Base-by-base conservation (phyloP, 2,888 invertebrate genomes). In the Lamellibrachia columna region DNA sequence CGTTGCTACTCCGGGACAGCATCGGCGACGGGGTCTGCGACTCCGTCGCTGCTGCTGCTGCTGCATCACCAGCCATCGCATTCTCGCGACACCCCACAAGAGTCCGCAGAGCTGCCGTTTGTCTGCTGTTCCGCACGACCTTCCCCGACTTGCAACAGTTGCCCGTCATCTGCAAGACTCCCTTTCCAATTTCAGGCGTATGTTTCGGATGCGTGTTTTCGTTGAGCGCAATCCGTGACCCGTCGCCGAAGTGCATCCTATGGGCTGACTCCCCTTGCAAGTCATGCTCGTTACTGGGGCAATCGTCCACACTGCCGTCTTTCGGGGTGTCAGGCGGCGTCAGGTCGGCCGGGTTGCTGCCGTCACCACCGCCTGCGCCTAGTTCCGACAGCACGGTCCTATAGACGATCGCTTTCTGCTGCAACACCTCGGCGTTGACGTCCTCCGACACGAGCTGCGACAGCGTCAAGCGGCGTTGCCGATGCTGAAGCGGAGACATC, bases 371-470 rank as follows among this genome's bases (percentile, higher is more conserved):
- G 75, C 75, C 22, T 75, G 53, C 53, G 91, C 53, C 11, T 7
- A 91, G 11, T 40, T 91, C 91, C 91, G 91, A 91, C 53, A 91
- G 53, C 53, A 91, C 91, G 53, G 15, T 40, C 53, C 53, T 11
- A 40, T 91, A 91, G 52, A 91, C 91, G 6, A 91, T 28, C 91
- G 53, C 91, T 28, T 91, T 52, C 91, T 91, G 91, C 53, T 91
- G 52, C 52, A 15, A 15, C 11, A 91, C 53, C 53, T 91, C 91
- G 3, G 91, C 91, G 53, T 91, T 91, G 53, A 91, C 91, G 22
- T 91, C 91, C 53, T 91, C 91, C 52, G 91, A 91, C 91, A 91
- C 40, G 52, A 91, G 15, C 52, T 91, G 91, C 52, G 91, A 91
- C 91, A 91, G 75, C 75, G 75, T 75, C 75, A 75, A 22, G 75